These are phyloP conservation scores for Alsophila aescularia DNA, from an alignment of 2,888 invertebrate genomes.

Conservation along the genomic window DNA sequence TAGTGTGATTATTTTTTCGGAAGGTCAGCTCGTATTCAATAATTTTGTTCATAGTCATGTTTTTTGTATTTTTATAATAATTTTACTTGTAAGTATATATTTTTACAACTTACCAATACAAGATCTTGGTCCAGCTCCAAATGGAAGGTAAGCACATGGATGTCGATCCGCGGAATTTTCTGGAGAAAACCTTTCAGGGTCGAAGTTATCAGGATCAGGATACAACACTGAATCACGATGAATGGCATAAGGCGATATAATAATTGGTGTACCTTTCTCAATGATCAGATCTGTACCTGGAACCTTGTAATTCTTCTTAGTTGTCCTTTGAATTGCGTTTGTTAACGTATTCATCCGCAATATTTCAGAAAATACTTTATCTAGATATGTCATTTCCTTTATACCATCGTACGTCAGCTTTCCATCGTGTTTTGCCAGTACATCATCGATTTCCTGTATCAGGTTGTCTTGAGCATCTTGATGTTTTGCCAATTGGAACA, in stretches of 20 bases:
- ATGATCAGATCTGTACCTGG: conserved; percentile 60
- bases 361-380: conserved; percentile 60
- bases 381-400: conserved; percentile 66
- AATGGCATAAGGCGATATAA: conserved; percentile 64
- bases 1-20: too few relatives aligned
- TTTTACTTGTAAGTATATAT: too few relatives aligned
- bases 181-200: conserved; percentile 74
- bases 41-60: too few relatives aligned
- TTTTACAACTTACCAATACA: conserved; percentile 65
- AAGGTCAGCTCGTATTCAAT: too few relatives aligned
- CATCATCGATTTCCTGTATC: conserved; percentile 54
- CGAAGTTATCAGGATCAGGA: conserved; percentile 72
- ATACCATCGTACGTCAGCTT: conserved; percentile 64
- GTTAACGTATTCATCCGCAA: conserved; percentile 69
- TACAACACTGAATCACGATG: conserved; percentile 74
- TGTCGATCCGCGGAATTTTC: conserved; percentile 57
- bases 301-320: conserved; percentile 55
- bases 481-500: conserved; percentile 65
- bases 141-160: conserved; percentile 66
- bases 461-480: conserved; percentile 62
- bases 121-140: conserved; percentile 71
- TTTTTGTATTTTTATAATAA: too few relatives aligned
- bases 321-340: conserved; percentile 58
- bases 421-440: conserved; percentile 51
- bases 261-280: conserved; percentile 56